Evolutionary conservation across 2,888 invertebrate species (phyloP).

Genomic region (Steinernema carpocapsae): DNA sequence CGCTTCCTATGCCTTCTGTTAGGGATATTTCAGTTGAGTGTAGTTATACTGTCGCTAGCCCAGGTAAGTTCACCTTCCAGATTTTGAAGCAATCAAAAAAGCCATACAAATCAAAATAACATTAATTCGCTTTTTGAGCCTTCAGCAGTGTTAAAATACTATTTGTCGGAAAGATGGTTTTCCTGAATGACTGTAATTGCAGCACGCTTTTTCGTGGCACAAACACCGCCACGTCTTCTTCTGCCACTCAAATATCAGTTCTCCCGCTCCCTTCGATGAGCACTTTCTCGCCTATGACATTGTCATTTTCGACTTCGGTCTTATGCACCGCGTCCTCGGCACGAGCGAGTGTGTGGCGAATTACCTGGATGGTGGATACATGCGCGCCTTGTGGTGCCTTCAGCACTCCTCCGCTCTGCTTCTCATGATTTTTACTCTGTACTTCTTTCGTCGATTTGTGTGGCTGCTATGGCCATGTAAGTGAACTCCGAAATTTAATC

Average conservation of each 20-base stretch:
- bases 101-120: not conserved
- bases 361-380: slow-evolving; percentile 68
- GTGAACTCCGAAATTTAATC: slow-evolving; percentile 9
- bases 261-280: slow-evolving; percentile 54
- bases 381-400: slow-evolving; percentile 62
- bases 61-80: slow-evolving; percentile 62
- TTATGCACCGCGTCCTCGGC: slow-evolving; percentile 67
- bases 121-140: no score
- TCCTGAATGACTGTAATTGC: no score
- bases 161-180: no score
- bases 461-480: slow-evolving; percentile 68
- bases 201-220: slow-evolving; percentile 64
- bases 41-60: slow-evolving; percentile 56
- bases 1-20: slow-evolving; percentile 49
- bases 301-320: slow-evolving; percentile 68
- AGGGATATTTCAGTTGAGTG: slow-evolving; percentile 55
- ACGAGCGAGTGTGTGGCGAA: slow-evolving; percentile 68
- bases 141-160: no score
- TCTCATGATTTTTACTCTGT: slow-evolving; percentile 52
- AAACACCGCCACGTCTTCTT: slow-evolving; percentile 59
- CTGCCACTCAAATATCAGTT: slow-evolving; percentile 60
- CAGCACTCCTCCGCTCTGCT: slow-evolving; percentile 60
- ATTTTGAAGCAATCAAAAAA: not conserved
- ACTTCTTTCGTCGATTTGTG: slow-evolving; percentile 50
- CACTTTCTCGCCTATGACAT: slow-evolving; percentile 66